Evolutionary conservation across 2,113 vertebrate species (phyloP), one percentile per base, ranked within the genome.

Genomic region (Calidris pugnax): DNA sequence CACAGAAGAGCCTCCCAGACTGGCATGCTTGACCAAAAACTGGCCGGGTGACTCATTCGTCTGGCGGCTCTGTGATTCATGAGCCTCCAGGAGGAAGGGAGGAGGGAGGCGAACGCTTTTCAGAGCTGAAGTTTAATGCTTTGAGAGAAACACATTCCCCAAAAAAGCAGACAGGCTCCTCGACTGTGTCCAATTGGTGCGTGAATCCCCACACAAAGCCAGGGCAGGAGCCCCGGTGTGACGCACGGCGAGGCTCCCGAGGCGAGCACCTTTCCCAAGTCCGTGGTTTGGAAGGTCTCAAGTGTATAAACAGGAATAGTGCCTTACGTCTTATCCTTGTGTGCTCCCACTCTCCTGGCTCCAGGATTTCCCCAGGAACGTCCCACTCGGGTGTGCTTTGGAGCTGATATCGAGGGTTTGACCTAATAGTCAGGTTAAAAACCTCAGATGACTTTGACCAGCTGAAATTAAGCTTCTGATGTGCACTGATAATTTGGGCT

Each of bases 41-140:
- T 85, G 94, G 81, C 96, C 6, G 93, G 62, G 89, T 97, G 97
- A 96, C 77, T 96, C 96, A 97, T 93, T 87, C 5, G 93, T 97
- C 96, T 97, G 96, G 95, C 87, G 74, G 96, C 95, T 95, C 95
- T 35, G 93, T 94, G 96, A 97, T 97, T 97, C 96, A 97, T 97
- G 93, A 94, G 77, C 92, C 84, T 95, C 94, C 95, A 97, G 95
- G 89, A 97, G 89, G 96, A 95, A 97, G 96, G 96, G 95, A 97
- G 97, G 96, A 95, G 94, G 91, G 91, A 95, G 78, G 84, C 1
- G 1, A 87, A 73, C 57, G 85, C 97, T 94, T 95, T 97, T 97
- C 95, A 97, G 81, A 91, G 87, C 93, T 87, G 62, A 26, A 81
- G 76, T 92, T 89, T 87, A 96, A 97, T 92, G 94, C 9, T 55